These are phyloP conservation scores for Rhinoraja longicauda DNA, from an alignment of 2,797 vertebrate genomes.

Conservation along the genomic window DNA sequence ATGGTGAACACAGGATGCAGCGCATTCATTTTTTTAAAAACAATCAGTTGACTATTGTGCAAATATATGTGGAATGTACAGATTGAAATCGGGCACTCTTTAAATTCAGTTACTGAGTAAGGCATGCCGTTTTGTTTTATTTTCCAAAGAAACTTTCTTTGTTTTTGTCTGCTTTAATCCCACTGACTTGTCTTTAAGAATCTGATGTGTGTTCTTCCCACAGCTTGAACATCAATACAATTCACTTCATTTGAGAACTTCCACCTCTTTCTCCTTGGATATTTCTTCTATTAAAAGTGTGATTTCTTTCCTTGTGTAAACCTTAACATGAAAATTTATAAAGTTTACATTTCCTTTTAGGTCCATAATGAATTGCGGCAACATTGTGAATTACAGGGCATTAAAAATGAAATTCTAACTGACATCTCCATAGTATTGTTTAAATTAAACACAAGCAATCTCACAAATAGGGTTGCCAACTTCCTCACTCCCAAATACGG, in stretches of 20 bases:
- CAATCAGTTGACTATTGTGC: not conserved
- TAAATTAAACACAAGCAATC: not conserved
- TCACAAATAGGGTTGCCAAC: no score
- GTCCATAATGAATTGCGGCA: no score
- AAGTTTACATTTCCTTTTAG: not conserved
- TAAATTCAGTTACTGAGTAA: not conserved
- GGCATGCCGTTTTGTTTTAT: not conserved
- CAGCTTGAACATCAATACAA: not conserved
- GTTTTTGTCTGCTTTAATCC: not conserved
- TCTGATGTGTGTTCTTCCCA: not conserved
- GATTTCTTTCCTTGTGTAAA: not conserved
- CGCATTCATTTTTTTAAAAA: not conserved
- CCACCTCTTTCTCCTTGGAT: not conserved
- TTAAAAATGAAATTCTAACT: not conserved
- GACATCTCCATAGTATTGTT: not conserved
- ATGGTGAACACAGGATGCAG: no score
- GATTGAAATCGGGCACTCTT: not conserved
- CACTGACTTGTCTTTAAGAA: not conserved
- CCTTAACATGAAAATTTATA: not conserved
- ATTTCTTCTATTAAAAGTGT: not conserved
- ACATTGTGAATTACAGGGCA: not conserved
- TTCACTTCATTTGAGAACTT: not conserved
- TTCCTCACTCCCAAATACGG: no score
- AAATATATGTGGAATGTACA: not conserved
- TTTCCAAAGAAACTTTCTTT: not conserved